phyloP scores from a whole-genome alignment of 2,113 vertebrate species.

The Spea bombifrons region DNA sequence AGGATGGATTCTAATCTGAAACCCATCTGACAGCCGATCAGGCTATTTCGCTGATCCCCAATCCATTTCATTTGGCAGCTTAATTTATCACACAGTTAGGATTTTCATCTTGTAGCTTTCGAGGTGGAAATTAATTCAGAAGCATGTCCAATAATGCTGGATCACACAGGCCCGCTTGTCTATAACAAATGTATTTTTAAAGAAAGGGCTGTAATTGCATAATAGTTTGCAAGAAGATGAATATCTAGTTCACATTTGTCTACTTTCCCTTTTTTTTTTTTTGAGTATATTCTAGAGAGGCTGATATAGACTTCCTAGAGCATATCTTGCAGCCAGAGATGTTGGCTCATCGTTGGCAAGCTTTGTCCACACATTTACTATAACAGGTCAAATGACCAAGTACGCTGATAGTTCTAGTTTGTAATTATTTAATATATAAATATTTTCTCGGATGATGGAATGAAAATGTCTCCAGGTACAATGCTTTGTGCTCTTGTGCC shows the following conservation, averaged over 20 bases:
- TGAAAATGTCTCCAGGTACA: too few relatives aligned
- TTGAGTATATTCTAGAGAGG: background rate
- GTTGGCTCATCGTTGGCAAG: background rate
- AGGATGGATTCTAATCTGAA: constrained; percentile 71
- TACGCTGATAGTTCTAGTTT: too few relatives aligned
- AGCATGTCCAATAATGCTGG: constrained; percentile 52
- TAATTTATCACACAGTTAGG: constrained; percentile 71
- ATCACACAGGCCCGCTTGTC: constrained; percentile 55
- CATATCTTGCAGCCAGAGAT: background rate
- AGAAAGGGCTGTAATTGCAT: constrained; percentile 18
- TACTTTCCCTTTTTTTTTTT: background rate
- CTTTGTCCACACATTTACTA: background rate
- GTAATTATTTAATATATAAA: too few relatives aligned
- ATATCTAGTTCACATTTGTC: background rate
- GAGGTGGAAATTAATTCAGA: constrained; percentile 64
- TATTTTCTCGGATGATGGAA: too few relatives aligned
- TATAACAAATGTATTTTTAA: constrained; percentile 53
- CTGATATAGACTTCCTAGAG: background rate
- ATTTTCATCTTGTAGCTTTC: constrained; percentile 60
- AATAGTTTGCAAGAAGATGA: constrained; percentile 24
- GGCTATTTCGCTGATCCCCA: constrained; percentile 72
- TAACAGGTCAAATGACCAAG: background rate
- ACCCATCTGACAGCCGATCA: constrained; percentile 66
- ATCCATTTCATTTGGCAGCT: constrained; percentile 72
- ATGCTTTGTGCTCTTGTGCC: too few relatives aligned